Evolutionary conservation across 2,113 vertebrate species (phyloP).

Genomic region (Oryzias javanicus): DNA sequence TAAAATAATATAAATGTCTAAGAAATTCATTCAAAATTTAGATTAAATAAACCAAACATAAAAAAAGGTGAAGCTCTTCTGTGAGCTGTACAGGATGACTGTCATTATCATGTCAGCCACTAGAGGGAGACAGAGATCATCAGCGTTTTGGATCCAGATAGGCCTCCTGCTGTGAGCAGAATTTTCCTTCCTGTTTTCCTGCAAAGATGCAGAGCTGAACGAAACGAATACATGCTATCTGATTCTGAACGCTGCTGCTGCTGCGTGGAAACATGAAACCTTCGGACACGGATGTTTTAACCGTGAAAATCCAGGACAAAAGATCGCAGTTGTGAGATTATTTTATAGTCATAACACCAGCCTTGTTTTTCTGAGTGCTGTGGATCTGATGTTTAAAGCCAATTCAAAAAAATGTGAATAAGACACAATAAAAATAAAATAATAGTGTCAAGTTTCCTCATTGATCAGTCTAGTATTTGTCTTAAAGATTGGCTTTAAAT

Average conservation of each 20-base stretch:
- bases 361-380: too few relatives aligned
- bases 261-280: background rate
- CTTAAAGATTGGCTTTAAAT: background rate
- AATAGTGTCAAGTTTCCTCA: too few relatives aligned
- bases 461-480: too few relatives aligned
- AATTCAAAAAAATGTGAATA: too few relatives aligned
- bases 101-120: slow-evolving; percentile 25
- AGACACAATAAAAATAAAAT: too few relatives aligned
- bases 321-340: background rate
- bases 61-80: background rate
- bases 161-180: background rate
- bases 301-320: background rate
- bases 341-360: background rate
- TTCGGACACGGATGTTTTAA: background rate
- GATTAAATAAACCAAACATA: too few relatives aligned
- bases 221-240: background rate
- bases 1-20: too few relatives aligned
- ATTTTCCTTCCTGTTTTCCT: background rate
- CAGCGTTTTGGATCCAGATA: slow-evolving; percentile 3
- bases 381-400: too few relatives aligned
- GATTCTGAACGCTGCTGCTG: background rate
- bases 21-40: too few relatives aligned
- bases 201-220: background rate
- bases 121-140: slow-evolving; percentile 69
- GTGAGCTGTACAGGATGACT: too few relatives aligned